Evolutionary conservation across 92 coral and sea anemone species (phyloP).

Genomic region (Palythoa heliodiscus): DNA sequence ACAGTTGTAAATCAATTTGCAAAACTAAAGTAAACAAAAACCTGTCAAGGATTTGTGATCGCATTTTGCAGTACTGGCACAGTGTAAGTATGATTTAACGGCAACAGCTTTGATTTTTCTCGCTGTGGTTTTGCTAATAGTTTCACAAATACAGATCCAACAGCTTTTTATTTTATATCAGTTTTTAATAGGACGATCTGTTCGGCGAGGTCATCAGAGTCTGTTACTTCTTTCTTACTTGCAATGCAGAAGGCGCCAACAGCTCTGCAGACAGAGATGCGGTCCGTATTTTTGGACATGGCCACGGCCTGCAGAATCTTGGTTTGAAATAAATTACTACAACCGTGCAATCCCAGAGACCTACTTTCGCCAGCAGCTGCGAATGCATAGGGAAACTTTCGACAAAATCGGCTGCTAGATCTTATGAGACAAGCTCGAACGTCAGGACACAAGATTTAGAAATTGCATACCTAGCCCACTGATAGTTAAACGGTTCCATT

Average conservation of each 20-base stretch:
- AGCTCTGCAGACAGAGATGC: conserved; percentile 11
- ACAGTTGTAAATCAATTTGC: too few species aligned
- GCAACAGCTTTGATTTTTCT: too few species aligned
- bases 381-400: conserved; percentile 6
- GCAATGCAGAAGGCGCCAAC: conserved; percentile 25
- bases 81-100: too few species aligned
- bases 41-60: too few species aligned
- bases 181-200: neutral
- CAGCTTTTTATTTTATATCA: conserved; percentile 3
- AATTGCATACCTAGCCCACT: too few species aligned
- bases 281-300: conserved; percentile 24
- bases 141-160: conserved; percentile 31
- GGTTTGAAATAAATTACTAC: too few species aligned
- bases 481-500: too few species aligned
- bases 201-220: conserved; percentile 1
- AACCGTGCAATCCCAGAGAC: conserved; percentile 12
- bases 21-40: neutral
- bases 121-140: conserved; percentile 1
- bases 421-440: conserved; percentile 26
- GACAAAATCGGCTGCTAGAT: too few species aligned
- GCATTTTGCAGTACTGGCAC: too few species aligned
- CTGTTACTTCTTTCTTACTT: conserved; percentile 10
- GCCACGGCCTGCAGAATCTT: conserved; percentile 40
- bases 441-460: conserved; percentile 19
- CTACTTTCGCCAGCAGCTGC: conserved; percentile 6